Evolutionary conservation across 2,797 vertebrate genomes (phyloP).

Genomic region (Pelobates cultripes): DNA sequence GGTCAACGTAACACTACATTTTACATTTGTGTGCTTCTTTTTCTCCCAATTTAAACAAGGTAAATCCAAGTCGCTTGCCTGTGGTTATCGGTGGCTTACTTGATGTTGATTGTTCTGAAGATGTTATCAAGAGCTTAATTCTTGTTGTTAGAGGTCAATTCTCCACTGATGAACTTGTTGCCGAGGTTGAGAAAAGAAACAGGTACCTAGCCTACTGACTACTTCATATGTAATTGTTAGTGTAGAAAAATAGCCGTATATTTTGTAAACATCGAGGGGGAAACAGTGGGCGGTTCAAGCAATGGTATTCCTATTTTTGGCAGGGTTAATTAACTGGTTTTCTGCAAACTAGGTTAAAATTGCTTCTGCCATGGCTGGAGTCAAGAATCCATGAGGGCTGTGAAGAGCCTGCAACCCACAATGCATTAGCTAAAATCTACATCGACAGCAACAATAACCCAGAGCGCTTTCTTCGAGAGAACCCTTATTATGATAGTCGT

Average conservation of each 20-base stretch:
- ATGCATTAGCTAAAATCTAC: conserved; percentile 97
- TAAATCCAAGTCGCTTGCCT: conserved; percentile 95
- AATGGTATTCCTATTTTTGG: too few relatives aligned
- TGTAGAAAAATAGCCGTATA: too few relatives aligned
- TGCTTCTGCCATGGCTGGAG: conserved; percentile 95
- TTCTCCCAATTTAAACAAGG: conserved; percentile 67
- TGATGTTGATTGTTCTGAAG: conserved; percentile 97
- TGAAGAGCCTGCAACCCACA: conserved; percentile 96
- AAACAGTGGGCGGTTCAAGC: too few relatives aligned
- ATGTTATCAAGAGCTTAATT: conserved; percentile 97
- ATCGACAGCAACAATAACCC: conserved; percentile 99
- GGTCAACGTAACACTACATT: too few relatives aligned
- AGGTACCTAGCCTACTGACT: conserved; percentile 69
- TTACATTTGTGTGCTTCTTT: not conserved
- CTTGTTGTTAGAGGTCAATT: conserved; percentile 96
- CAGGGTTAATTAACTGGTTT: not conserved
- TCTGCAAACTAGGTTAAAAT: conserved; percentile 82
- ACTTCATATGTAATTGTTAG: too few relatives aligned
- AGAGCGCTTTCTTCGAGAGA: conserved; percentile 95
- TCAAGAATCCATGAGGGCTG: conserved; percentile 96
- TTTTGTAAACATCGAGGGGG: too few relatives aligned
- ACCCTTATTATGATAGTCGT: conserved; percentile 94
- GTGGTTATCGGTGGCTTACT: conserved; percentile 94
- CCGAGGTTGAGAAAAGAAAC: conserved; percentile 98
- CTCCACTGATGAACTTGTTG: conserved; percentile 96